phyloP scores from a whole-genome alignment of 2,113 vertebrate species.

The Pao palembangensis region DNA sequence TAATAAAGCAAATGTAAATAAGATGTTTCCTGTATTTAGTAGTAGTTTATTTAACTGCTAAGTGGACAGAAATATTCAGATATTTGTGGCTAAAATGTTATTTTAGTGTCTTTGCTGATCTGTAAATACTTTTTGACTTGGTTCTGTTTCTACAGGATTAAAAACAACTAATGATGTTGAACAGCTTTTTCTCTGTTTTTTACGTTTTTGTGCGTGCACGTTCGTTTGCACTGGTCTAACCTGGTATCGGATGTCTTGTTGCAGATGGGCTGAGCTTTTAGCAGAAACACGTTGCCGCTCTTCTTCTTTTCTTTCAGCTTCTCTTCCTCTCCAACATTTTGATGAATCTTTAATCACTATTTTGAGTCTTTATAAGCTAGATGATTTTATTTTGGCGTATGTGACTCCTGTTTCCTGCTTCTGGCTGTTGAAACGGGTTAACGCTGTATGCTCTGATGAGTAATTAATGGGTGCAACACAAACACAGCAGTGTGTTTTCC shows the following conservation, averaged over 20 bases:
- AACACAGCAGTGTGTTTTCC: conserved; percentile 30
- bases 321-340: background rate
- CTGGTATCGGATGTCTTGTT: conserved; percentile 45
- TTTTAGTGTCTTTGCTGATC: too few relatives aligned
- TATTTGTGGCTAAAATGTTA: too few relatives aligned
- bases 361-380: background rate
- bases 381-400: background rate
- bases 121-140: background rate
- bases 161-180: background rate
- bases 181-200: background rate
- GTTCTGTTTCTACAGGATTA: too few relatives aligned
- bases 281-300: conserved; percentile 34
- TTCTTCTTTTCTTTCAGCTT: conserved; percentile 28
- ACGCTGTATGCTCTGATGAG: conserved; percentile 5
- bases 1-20: background rate
- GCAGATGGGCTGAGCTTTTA: conserved; percentile 57
- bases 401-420: conserved; percentile 4
- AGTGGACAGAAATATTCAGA: too few relatives aligned
- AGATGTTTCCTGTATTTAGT: background rate
- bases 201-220: conserved; percentile 3
- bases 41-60: too few relatives aligned
- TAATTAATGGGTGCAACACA: conserved; percentile 29
- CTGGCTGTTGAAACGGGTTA: conserved; percentile 7
- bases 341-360: background rate
- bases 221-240: conserved; percentile 5